Percentiles rank a stretch among this genome's conserved stretches.
phyloP scores from a whole-genome alignment of 2,797 vertebrate species.

The Okamejei kenojei region DNA sequence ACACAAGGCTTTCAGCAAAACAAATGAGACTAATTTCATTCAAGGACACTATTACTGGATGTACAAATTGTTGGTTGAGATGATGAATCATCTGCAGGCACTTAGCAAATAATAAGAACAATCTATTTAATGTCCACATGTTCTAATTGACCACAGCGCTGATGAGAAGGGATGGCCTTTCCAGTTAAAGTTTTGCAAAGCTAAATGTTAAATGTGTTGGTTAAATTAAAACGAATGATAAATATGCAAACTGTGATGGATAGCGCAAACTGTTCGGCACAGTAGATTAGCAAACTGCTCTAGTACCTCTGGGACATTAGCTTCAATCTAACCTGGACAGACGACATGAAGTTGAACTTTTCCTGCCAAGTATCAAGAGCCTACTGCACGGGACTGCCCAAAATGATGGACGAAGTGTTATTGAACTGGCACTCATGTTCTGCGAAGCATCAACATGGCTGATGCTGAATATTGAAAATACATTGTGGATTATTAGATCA shows the following conservation, averaged over 20 bases:
- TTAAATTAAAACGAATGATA: slow-evolving; percentile 1
- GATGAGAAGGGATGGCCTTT: neutral
- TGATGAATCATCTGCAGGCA: slow-evolving; percentile 23
- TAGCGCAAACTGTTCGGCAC: neutral
- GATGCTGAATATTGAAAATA: neutral
- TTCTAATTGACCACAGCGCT: slow-evolving; percentile 5
- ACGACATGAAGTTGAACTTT: neutral
- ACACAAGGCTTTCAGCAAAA: neutral
- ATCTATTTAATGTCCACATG: neutral
- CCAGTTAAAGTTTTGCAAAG: neutral
- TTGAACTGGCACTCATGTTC: neutral
- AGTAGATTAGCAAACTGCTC: neutral
- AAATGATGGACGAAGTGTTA: neutral
- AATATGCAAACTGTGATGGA: neutral
- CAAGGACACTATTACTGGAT: neutral
- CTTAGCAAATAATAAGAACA: slow-evolving; percentile 35
- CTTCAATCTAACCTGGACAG: slow-evolving; percentile 2
- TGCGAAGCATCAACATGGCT: neutral
- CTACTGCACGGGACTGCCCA: neutral
- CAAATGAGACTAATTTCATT: slow-evolving; percentile 27
- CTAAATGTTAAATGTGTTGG: neutral
- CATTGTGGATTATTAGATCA: neutral
- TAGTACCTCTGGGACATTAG: slow-evolving; percentile 13
- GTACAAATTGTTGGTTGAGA: slow-evolving; percentile 26
- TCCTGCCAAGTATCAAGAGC: slow-evolving; percentile 8